phyloP scores from a whole-genome alignment of 2,113 vertebrate genomes.

The Amphilophus citrinellus region DNA sequence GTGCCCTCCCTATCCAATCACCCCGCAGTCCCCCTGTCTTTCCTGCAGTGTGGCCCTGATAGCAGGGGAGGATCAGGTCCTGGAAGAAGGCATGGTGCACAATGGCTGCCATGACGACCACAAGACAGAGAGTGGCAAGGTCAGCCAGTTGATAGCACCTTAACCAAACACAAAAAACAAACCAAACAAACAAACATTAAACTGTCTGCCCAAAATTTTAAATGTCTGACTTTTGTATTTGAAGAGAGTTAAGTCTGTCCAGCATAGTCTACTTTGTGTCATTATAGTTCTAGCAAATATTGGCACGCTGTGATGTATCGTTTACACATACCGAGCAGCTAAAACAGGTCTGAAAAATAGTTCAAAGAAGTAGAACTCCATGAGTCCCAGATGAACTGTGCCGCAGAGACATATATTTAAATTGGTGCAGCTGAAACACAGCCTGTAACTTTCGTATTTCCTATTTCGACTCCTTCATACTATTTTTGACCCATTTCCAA shows the following conservation, averaged over 20 bases:
- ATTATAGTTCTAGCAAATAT: not conserved
- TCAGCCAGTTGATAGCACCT: conserved; percentile 38
- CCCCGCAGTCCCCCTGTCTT: conserved; percentile 84
- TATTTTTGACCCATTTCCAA: conserved; percentile 32
- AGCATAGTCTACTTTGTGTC: not conserved
- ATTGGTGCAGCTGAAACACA: conserved; percentile 7
- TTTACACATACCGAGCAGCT: not conserved
- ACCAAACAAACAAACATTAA: not conserved
- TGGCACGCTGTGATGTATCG: not conserved
- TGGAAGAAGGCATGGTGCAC: conserved; percentile 83
- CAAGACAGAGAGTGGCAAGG: conserved; percentile 84
- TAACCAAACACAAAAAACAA: not conserved
- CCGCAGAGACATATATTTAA: conserved; percentile 21
- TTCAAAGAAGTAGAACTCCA: conserved; percentile 42
- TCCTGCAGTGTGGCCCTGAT: conserved; percentile 84
- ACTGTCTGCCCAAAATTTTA: not conserved
- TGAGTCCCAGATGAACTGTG: conserved; percentile 37
- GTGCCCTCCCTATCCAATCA: not conserved
- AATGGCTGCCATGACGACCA: conserved; percentile 90
- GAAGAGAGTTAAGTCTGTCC: not conserved
- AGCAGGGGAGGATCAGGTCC: conserved; percentile 78
- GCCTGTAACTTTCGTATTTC: conserved; percentile 14
- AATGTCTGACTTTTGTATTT: not conserved
- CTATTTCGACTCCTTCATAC: not conserved
- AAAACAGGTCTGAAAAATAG: conserved; percentile 45